A percentile compares a stretch with the other conserved stretches of the same genome.
These are phyloP conservation scores for Scortum barcoo DNA, from an alignment of 2,113 vertebrate species.

Conservation along the genomic window DNA sequence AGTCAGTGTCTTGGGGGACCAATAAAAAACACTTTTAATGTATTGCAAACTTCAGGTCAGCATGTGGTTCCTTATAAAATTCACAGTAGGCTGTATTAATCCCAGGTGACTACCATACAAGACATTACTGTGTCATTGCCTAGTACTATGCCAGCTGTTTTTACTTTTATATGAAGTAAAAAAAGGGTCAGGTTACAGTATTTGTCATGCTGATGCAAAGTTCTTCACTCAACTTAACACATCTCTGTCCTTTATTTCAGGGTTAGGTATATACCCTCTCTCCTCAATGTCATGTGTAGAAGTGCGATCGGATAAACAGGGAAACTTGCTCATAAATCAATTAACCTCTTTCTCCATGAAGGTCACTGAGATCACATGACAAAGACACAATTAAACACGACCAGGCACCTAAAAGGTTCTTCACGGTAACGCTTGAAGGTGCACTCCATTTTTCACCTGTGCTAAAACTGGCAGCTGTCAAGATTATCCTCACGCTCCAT, in stretches of 20 bases:
- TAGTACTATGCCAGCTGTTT: slow-evolving; percentile 34
- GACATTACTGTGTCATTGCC: slow-evolving; percentile 30
- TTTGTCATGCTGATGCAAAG: neutral
- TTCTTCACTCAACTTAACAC: neutral
- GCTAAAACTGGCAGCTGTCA: slow-evolving; percentile 65
- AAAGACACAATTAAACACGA: slow-evolving; percentile 52
- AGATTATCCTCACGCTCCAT: slow-evolving; percentile 51
- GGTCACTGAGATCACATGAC: slow-evolving; percentile 47
- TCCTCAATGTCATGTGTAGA: slow-evolving; percentile 3
- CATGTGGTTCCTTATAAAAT: slow-evolving; percentile 60
- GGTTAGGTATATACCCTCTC: neutral
- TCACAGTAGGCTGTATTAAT: slow-evolving; percentile 50
- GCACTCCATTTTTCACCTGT: slow-evolving; percentile 49
- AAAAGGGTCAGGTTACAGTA: slow-evolving; percentile 11
- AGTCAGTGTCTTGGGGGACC: slow-evolving; percentile 54
- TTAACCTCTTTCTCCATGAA: slow-evolving; percentile 45
- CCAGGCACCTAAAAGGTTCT: slow-evolving; percentile 16
- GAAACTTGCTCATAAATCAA: slow-evolving; percentile 48
- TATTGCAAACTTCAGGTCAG: slow-evolving; percentile 59
- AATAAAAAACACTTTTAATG: slow-evolving; percentile 66
- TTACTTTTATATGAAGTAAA: slow-evolving; percentile 28
- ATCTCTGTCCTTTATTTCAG: slow-evolving; percentile 1
- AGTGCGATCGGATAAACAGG: slow-evolving; percentile 40
- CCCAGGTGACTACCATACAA: slow-evolving; percentile 39
- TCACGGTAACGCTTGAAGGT: neutral